Evolutionary conservation across 2,888 invertebrate genomes (phyloP), one percentile per base, ranked within the genome.

Genomic region (Julus scandinavius): DNA sequence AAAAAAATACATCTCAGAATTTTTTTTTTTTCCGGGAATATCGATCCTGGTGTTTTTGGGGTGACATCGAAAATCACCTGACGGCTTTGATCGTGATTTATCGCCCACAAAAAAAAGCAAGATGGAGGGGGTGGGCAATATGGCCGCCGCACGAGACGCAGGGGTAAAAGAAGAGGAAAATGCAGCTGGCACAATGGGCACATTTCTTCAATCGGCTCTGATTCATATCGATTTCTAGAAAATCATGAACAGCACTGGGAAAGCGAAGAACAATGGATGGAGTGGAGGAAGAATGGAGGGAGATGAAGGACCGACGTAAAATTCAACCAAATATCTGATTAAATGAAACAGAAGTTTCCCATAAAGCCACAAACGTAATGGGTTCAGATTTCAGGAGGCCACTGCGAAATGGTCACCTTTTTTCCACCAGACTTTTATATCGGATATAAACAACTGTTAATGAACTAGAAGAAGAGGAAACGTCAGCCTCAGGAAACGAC

Each of bases 51-150:
- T 9, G 54, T 54, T 54, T 84, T 84, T 38, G 84, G 41, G 84
- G 41, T 84, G 84, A 84, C 84, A 84, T 41, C 84, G 41, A 84
- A 84, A 84, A 84, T 13, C 84, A 84, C 84, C 84, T 84, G 40
- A 84, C 84, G 84, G 41, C 84, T 40, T 84, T 84, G 84, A 84
- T 84, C 41, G 84, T 84, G 84, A 84, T 84, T 84, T 84, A 84
- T 84, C 40, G 54, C 15, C 54, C 54, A 54, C 54, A 54, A 54
- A 54, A 29, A 29, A 29, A 54, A 54, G 54, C 54, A 54, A 54
- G 54, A 54, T 54, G 13, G 54, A 54, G 54, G 54, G 15, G 9
- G 54, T 9, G 15, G 11, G 54, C 29, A 29, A 29, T 29, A 29
- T 29, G 29, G 29, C 29, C 29, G 29, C 29, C 29, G 29, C 29